Evolutionary conservation across 2,113 vertebrate species (phyloP), one percentile per base, ranked within the genome.

Genomic region (Paramormyrops kingsleyae): DNA sequence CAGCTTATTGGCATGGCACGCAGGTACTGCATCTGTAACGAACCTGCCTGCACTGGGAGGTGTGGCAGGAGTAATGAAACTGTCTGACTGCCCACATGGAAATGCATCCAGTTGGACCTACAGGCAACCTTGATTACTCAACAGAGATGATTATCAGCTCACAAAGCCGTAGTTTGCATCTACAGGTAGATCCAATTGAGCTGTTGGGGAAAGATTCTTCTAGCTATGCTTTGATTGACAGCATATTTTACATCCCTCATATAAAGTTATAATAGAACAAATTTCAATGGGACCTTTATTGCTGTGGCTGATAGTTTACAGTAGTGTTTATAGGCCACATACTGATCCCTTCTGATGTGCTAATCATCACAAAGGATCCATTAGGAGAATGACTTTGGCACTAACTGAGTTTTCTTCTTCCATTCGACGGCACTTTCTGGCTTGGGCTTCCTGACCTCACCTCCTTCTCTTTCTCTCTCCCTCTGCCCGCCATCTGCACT

Each of bases 1-100:
- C 98, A 0, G 98, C 99, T 0, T 99, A 95, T 62, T 99, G 98
- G 98, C 98, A 97, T 0, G 99, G 99, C 46, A 97, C 97, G 80
- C 98, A 99, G 98, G 99, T 99, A 96, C 21, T 87, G 88, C 87
- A 5, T 90, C 86, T 21, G 31, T 31, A 50, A 17, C 1, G 10
- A 24, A 17, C 74, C 74, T 39, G 31, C 31, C 31, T 80, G 27
- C 15, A 42, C 35, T 3, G 2, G n/a, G 62, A 70, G 62, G 62
- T 70, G 62, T 70, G 62, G 62, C 12, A 31, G 62, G 62, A 31
- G 10, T 31, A 13, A 13, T 70, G 27, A 31, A 27, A 70, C 62
- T 70, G 62, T 31, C 62, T 70, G 62, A 12, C n/a, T 66, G n/a
- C 62, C n/a, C 24, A 31, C 9, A 9, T 66, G 62, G n/a, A 66